Conservation (phyloP, 2,113 vertebrate genomes). For the Thalassarche chlororhynchos region DNA sequence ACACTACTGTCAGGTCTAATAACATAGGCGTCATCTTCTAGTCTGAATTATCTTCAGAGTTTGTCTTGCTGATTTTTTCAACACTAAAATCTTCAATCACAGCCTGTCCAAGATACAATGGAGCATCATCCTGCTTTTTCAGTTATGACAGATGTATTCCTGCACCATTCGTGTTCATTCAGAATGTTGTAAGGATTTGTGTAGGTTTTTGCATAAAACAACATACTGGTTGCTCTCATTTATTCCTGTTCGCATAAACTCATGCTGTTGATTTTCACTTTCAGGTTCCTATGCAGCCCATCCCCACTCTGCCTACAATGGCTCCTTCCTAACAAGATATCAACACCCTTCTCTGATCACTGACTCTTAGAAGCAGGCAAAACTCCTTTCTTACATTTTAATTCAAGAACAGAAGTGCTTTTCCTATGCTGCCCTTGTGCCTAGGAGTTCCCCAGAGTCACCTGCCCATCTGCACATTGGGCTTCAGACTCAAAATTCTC, state of each 20-base stretch:
- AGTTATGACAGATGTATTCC: constrained; percentile 2
- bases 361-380: background rate
- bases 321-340: background rate
- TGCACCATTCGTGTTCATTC: background rate
- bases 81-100: constrained; percentile 32
- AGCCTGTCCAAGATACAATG: constrained; percentile 33
- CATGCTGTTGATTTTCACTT: background rate
- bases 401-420: background rate
- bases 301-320: background rate
- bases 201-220: background rate
- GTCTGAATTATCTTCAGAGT: background rate
- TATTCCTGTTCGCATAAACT: background rate
- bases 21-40: constrained; percentile 13
- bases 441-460: background rate
- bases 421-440: background rate
- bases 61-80: background rate
- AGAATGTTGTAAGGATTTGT: background rate
- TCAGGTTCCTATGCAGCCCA: background rate
- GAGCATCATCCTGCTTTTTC: background rate
- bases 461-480: background rate
- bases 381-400: background rate
- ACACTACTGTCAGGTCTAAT: constrained; percentile 38
- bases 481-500: background rate
- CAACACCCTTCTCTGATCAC: background rate
- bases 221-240: background rate